phyloP scores from a whole-genome alignment of 2,113 vertebrate genomes.

The Archilochus colubris region DNA sequence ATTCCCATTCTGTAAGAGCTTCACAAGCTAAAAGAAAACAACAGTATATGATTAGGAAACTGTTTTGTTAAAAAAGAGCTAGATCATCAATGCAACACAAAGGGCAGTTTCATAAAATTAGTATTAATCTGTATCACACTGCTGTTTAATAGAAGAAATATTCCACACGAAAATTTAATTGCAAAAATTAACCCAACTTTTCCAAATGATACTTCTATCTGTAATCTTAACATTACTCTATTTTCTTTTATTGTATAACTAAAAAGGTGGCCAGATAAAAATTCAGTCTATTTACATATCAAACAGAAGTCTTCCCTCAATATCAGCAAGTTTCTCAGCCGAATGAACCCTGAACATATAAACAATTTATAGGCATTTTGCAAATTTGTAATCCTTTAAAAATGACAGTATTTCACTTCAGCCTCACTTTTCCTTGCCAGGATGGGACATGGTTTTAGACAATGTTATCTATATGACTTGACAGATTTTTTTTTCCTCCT shows the following conservation, averaged over 20 bases:
- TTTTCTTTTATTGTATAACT: background rate
- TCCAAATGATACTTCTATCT: background rate
- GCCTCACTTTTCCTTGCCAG: background rate
- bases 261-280: background rate
- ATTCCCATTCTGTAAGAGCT: slow-evolving; percentile 98
- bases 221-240: background rate
- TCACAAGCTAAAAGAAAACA: slow-evolving; percentile 85
- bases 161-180: background rate
- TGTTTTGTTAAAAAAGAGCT: background rate
- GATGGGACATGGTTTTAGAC: background rate
- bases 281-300: background rate
- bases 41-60: background rate
- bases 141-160: background rate
- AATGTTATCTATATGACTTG: background rate
- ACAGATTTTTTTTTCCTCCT: background rate
- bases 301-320: background rate
- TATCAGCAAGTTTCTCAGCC: background rate
- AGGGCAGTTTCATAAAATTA: background rate
- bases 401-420: background rate
- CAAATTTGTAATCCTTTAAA: background rate
- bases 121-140: background rate
- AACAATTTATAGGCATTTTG: background rate
- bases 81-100: background rate
- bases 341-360: background rate
- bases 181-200: background rate